A percentile compares a stretch with the other conserved stretches of the same genome.
These are phyloP conservation scores for Glaucomys volans DNA, from an alignment of 2,113 vertebrate species.

Conservation along the genomic window DNA sequence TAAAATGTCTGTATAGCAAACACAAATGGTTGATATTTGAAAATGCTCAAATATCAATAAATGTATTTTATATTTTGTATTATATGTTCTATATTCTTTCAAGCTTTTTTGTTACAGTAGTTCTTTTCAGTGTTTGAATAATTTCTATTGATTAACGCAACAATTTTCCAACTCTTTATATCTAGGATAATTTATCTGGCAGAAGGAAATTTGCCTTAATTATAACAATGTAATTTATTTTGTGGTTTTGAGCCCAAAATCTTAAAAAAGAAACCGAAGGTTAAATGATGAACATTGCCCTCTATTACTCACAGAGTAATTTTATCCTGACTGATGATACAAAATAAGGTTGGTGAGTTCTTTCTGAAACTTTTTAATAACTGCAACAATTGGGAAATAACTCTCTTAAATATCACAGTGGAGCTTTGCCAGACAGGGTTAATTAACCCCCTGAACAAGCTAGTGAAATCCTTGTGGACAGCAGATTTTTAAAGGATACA, in stretches of 20 bases:
- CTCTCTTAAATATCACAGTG: not conserved
- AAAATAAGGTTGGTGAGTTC: not conserved
- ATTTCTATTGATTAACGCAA: conserved; percentile 69
- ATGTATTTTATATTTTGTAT: conserved; percentile 41
- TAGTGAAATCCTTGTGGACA: not conserved
- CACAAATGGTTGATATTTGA: conserved; percentile 68
- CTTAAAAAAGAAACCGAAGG: not conserved
- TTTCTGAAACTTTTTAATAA: conserved; percentile 38
- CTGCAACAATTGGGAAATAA: not conserved
- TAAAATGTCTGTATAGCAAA: conserved; percentile 38
- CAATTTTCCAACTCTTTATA: conserved; percentile 66
- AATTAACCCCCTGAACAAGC: not conserved
- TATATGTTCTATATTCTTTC: conserved; percentile 52
- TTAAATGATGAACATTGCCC: not conserved
- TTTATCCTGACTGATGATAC: not conserved
- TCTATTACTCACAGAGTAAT: not conserved
- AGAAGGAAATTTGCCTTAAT: conserved; percentile 60
- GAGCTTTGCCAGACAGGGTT: not conserved
- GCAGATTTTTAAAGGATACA: not conserved
- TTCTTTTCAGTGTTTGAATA: conserved; percentile 64
- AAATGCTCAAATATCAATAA: conserved; percentile 71
- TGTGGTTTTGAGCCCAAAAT: conserved; percentile 37
- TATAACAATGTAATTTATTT: conserved; percentile 52
- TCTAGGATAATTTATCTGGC: conserved; percentile 28
- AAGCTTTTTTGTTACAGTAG: not conserved